A percentile compares a stretch with the other conserved stretches of the same genome.
Conservation (phyloP, 2,113 vertebrate genomes). For the Anseranas semipalmata region DNA sequence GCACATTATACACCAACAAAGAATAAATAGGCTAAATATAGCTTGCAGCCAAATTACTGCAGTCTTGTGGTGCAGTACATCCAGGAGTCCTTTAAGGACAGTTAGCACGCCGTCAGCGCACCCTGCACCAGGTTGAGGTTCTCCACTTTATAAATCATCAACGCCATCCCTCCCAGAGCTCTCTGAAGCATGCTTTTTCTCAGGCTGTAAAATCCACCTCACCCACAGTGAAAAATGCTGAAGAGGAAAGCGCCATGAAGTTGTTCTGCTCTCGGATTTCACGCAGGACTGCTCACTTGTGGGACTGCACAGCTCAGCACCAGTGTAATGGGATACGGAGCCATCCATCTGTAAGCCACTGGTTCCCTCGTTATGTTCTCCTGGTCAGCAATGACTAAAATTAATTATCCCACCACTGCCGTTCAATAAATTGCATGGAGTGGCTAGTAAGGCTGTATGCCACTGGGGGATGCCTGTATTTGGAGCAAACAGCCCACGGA, state of each 20-base stretch:
- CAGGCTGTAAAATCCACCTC: neutral
- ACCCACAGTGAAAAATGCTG: neutral
- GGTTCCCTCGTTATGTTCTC: neutral
- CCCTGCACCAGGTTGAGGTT: neutral
- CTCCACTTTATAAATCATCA: constrained; percentile 8
- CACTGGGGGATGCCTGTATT: neutral
- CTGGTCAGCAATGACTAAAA: neutral
- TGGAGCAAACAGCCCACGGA: neutral
- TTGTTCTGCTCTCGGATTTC: neutral
- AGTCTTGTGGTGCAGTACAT: constrained; percentile 33
- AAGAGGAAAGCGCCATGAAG: neutral
- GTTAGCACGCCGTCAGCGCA: neutral
- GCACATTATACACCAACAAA: constrained; percentile 65
- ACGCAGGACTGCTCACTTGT: neutral
- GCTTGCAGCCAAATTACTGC: constrained; percentile 51
- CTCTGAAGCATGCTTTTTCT: neutral
- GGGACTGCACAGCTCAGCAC: neutral
- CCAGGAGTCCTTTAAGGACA: constrained; percentile 55
- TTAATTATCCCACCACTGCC: neutral
- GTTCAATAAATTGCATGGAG: neutral
- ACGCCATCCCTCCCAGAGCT: neutral
- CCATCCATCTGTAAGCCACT: neutral
- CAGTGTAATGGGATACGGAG: accelerated
- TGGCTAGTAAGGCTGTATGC: accelerated
- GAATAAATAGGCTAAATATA: constrained; percentile 70